Evolutionary conservation across 2,888 invertebrate species (phyloP), one percentile per base, ranked within the genome.

Genomic region (Heliconius hortense): DNA sequence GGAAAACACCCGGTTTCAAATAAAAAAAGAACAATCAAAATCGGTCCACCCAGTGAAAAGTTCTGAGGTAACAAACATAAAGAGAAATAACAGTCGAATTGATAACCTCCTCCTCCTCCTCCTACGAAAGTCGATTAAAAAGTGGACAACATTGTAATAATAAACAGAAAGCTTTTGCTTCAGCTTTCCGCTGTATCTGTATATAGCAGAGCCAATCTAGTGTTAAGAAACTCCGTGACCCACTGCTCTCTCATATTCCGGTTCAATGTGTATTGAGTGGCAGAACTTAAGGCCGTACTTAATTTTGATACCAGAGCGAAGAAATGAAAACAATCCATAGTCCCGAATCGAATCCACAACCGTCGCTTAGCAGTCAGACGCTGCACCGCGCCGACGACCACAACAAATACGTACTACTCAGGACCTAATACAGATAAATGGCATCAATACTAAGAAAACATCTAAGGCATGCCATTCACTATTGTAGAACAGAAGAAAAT

Each of bases 401-500:
- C 48, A 48, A 7, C 21, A 21, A 21, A 48, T 21, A 48, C 2
- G 21, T 21, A 48, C 21, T 8, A 48, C 18, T 24, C 26, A 26
- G 1, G 13, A 26, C 0, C 24, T 24, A 24, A 31, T 53, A 56
- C 2, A 69, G 68, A 53, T 69, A 53, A 69, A 53, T 8, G 31
- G 35, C 56, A 31, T 56, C 56, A 35, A 35, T 56, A 56, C 69
- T 56, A 56, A 69, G 56, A 56, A 56, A 69, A 69, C 56, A 53
- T 69, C 39, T 60, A 26, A 71, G 26, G 43, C 18, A 62, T 21
- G 21, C 62, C 13, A 62, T 71, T 39, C 59, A 62, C n/a, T 28
- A n/a, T 35, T 18, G 56, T 72, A 69, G 74, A 77, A 78, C 78
- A 80, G 80, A 83, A 83, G 82, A 82, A 82, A 81, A 80, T 82